These are phyloP conservation scores for Gymnosoma rotundatum DNA, from an alignment of 2,888 invertebrate species.

Conservation along the genomic window DNA sequence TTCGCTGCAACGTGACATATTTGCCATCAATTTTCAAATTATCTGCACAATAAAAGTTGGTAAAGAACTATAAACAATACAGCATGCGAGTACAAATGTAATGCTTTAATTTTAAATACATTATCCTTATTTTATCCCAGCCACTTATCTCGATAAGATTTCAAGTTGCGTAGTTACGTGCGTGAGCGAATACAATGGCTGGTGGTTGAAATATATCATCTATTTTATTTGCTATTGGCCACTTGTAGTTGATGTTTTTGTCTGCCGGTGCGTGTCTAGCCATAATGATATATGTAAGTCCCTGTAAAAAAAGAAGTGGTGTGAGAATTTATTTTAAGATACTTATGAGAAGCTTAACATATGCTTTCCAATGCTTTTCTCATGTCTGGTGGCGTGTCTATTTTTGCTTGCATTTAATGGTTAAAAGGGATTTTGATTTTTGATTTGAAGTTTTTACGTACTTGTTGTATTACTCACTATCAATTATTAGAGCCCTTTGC, in stretches of 20 bases:
- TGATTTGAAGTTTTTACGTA: constrained; percentile 42
- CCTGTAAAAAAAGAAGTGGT: constrained; percentile 46
- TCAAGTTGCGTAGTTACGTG: constrained; percentile 51
- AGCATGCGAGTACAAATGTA: constrained; percentile 59
- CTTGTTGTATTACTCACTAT: constrained; percentile 35
- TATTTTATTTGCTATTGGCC: constrained; percentile 51
- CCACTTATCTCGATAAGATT: constrained; percentile 75
- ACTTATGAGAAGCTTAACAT: constrained; percentile 64
- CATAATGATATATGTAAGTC: constrained; percentile 43
- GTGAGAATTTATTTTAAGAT: constrained; percentile 30
- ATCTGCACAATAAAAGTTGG: background rate
- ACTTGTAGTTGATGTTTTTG: constrained; percentile 58
- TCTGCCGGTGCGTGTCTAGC: constrained; percentile 60
- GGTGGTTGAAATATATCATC: constrained; percentile 13
- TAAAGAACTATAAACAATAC: constrained; percentile 5
- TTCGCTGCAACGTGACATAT: too few species aligned
- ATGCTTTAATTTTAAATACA: constrained; percentile 77
- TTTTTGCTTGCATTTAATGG: constrained; percentile 64
- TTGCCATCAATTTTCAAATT: constrained; percentile 42
- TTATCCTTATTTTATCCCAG: constrained; percentile 73
- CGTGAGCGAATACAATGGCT: constrained; percentile 28
- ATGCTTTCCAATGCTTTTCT: constrained; percentile 56
- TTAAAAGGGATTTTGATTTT: constrained; percentile 54
- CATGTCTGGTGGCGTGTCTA: constrained; percentile 33
- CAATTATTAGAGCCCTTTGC: constrained; percentile 57